phyloP scores from a whole-genome alignment of 2,113 vertebrate species.

The Misgurnus mizolepis region DNA sequence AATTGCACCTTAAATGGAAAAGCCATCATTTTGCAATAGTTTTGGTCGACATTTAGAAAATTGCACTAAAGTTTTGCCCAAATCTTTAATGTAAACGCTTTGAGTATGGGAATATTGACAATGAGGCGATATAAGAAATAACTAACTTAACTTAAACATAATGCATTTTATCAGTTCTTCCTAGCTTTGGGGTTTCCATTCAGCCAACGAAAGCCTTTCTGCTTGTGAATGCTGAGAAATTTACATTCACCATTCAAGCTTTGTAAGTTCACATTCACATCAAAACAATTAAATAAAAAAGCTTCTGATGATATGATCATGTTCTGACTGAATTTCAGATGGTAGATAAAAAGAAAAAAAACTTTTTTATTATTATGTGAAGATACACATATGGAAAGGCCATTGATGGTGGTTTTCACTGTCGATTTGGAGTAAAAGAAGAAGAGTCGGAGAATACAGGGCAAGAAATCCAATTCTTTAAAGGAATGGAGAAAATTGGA shows the following conservation, averaged over 20 bases:
- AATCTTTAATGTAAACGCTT: no score
- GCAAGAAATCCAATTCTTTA: constrained; percentile 62
- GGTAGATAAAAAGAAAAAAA: not conserved
- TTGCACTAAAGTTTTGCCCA: no score
- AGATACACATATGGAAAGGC: constrained; percentile 81
- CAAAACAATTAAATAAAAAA: not conserved
- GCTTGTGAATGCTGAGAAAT: constrained; percentile 52
- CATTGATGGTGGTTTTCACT: constrained; percentile 77
- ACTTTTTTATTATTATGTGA: not conserved
- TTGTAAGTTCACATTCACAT: constrained; percentile 60
- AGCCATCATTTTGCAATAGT: no score
- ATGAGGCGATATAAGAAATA: not conserved
- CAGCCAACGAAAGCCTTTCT: constrained; percentile 66
- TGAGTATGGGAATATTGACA: not conserved
- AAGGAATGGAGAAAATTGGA: constrained; percentile 71
- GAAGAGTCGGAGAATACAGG: constrained; percentile 34
- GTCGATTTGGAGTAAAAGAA: constrained; percentile 72
- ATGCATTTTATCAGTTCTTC: constrained; percentile 72
- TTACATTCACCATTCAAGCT: constrained; percentile 66
- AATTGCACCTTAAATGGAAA: no score
- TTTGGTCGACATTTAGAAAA: no score
- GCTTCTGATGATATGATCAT: not conserved
- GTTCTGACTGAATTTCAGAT: not conserved
- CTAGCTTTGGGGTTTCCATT: constrained; percentile 83
- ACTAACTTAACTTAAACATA: not conserved